A percentile compares a stretch with the other conserved stretches of the same genome.
Evolutionary conservation across 2,113 vertebrate genomes (phyloP).

Genomic region (Myanophis thanlyinensis): DNA sequence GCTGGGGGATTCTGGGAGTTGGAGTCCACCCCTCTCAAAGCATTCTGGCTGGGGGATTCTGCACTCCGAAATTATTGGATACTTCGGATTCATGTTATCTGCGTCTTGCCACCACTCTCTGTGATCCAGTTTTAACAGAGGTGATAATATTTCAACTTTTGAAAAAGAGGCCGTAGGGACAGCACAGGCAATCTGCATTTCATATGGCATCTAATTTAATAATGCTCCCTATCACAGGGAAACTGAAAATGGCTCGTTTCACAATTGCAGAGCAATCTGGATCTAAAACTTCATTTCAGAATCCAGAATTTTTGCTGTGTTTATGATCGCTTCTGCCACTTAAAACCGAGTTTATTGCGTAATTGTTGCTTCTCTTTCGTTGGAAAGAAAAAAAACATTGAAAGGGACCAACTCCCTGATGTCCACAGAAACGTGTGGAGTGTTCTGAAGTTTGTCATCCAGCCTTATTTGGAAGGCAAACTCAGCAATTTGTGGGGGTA

Average conservation of each 20-base stretch:
- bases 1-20: too few species aligned
- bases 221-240: neutral
- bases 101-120: neutral
- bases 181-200: neutral
- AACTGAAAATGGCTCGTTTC: neutral
- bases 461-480: neutral
- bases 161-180: neutral
- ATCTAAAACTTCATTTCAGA: neutral
- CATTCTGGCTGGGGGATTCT: too few species aligned
- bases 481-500: neutral
- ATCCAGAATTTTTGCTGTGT: neutral
- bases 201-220: neutral
- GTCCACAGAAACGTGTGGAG: neutral
- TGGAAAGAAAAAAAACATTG: neutral
- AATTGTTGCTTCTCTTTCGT: neutral
- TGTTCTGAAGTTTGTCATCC: neutral
- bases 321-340: neutral
- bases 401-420: neutral
- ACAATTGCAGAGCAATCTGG: neutral
- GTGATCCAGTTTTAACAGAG: neutral
- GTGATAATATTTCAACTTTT: neutral
- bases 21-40: too few species aligned
- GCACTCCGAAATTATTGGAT: neutral
- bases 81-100: neutral
- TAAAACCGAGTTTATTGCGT: neutral